phyloP scores from a whole-genome alignment of 1,140 invertebrate species.

The Heliconius congener region DNA sequence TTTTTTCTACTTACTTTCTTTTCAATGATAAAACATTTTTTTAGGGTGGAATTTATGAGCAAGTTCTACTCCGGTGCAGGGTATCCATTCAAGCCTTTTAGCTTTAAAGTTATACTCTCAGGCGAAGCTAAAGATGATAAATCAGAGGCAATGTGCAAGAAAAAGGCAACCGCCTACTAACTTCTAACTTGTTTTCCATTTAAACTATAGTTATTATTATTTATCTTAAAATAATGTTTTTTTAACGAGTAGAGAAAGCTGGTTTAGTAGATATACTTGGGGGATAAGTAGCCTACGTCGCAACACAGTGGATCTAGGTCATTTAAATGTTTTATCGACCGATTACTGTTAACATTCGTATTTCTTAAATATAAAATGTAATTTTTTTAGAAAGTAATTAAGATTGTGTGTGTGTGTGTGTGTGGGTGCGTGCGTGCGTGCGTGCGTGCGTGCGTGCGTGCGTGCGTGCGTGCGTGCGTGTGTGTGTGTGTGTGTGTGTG shows the following conservation, averaged over 20 bases:
- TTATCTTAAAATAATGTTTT: neutral
- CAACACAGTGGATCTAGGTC: neutral
- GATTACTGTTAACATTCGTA: no score
- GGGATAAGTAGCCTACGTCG: no score
- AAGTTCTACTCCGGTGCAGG: conserved; percentile 96
- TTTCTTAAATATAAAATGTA: no score
- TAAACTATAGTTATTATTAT: neutral
- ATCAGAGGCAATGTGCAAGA: conserved; percentile 53
- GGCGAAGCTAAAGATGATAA: conserved; percentile 74
- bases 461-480: no score
- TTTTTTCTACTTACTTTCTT: neutral
- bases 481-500: no score
- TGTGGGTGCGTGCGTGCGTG: no score
- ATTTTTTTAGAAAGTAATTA: no score
- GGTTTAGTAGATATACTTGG: neutral
- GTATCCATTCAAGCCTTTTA: conserved; percentile 94
- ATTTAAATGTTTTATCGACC: neutral
- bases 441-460: no score
- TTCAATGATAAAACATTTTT: conserved; percentile 33
- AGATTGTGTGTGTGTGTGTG: no score
- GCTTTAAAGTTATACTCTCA: conserved; percentile 92
- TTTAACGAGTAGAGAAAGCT: neutral
- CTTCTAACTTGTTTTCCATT: neutral
- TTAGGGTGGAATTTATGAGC: conserved; percentile 97
- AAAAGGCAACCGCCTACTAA: conserved; percentile 31